Base-by-base conservation (phyloP, 1,140 invertebrate species). In the Magallana angulata region DNA sequence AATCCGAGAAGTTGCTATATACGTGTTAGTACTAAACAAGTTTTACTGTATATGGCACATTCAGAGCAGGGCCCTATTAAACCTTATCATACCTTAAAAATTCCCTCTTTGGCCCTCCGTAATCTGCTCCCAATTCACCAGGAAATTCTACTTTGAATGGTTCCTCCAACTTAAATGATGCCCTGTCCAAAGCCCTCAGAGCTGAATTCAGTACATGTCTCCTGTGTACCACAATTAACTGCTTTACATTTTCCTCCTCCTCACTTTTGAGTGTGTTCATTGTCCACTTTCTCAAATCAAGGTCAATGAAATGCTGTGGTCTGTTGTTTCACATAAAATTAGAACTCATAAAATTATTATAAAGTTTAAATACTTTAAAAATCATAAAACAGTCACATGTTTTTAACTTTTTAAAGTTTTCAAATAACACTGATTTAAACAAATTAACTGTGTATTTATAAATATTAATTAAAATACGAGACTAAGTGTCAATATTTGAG, bases 71-170 rank as follows among this genome's bases (percentile, higher is more conserved):
- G 60, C 60, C 60, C 60, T 64, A 14, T 16, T 64, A 64, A 16
- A 64, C 7, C 14, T 64, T 16, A 18, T 30, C 24, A 30, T 81
- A 81, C 76, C 18, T 16, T 36, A 81, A 81, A 16, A 81, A 81
- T 16, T 81, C 76, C 56, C 76, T 81, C 56, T 57, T 81, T 81
- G 76, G 76, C 7, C 76, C 76, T 48, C 76, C 76, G 14, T 12
- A 57, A 57, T 81, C 76, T 14, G 56, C n/a, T 57, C 76, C 76
- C 30, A 81, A 30, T 81, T 81, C 76, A 11, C 76, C 76, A 18
- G 30, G 30, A 81, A 81, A 81, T 81, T 81, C 56, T 24, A 81
- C 76, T 48, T 81, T 48, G 30, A 81, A 57, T 57, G 30, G 30
- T 11, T 57, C 30, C 16, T 81, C 76, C 30, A 81, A 36, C 30